These are phyloP conservation scores for Tragelaphus imberbis DNA, from an alignment of 2,113 vertebrate genomes.

Conservation along the genomic window DNA sequence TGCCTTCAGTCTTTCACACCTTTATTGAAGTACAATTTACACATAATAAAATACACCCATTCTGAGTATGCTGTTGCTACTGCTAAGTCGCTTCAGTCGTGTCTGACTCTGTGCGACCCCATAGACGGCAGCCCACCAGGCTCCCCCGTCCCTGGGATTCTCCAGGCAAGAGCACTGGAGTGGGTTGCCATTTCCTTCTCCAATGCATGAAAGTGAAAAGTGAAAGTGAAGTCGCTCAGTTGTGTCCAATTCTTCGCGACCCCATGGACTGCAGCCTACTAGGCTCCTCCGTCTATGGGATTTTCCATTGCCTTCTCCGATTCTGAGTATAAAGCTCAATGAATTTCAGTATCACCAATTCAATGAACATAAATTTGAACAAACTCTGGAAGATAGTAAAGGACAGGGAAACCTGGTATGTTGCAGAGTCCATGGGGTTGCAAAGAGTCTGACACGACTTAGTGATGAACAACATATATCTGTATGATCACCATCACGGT, in stretches of 20 bases:
- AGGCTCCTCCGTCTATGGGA: too few relatives aligned
- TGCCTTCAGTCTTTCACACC: neutral
- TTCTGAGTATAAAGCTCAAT: neutral
- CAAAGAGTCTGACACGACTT: neutral
- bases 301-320: neutral
- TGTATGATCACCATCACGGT: neutral
- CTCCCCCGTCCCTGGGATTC: fast-evolving
- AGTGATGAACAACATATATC: neutral
- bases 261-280: too few relatives aligned
- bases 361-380: neutral
- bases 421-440: neutral
- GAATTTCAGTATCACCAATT: neutral
- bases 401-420: neutral
- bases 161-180: too few relatives aligned
- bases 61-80: neutral
- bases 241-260: too few relatives aligned
- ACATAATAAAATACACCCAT: neutral
- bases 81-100: too few relatives aligned
- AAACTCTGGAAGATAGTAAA: neutral
- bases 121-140: too few relatives aligned
- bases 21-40: neutral
- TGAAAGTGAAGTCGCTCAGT: too few relatives aligned
- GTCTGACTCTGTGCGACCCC: too few relatives aligned
- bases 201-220: too few relatives aligned
- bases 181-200: too few relatives aligned